Base-by-base conservation (phyloP, 2,888 invertebrate species). In the Pogonocherus hispidulus region DNA sequence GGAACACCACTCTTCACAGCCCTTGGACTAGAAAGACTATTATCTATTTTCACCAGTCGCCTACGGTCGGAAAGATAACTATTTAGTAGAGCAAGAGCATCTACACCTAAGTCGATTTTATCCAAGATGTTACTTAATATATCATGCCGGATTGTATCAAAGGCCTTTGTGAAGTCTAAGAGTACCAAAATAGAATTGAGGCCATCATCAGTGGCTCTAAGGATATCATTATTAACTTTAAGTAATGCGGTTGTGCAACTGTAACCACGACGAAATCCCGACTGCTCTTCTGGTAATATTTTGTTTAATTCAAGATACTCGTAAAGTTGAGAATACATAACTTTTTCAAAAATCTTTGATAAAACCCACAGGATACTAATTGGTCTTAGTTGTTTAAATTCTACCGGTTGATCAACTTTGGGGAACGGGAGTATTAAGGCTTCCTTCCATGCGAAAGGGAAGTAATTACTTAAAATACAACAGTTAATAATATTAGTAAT, bases 281-380 rank as follows among this genome's bases (percentile, higher is more conserved):
- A 60, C 14, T 60, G 47, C 11, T 9, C 19, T n/a, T 32, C 47
- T 20, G 60, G 16, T n/a, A 60, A 32, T 14, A 60, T 60, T 3
- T 47, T 47, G 3, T 46, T 5, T 27, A 3, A 20, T 18, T 60
- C 27, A n/a, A 60, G n/a, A 60, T 60, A 44, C 14, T 19, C 22
- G 8, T 27, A 11, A 22, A 60, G 37, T 47, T 47, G 60, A 9
- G 6, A 9, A 9, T 60, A 18, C 9, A 57, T 19, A 16, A 60
- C 14, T n/a, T 14, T 60, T 47, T 47, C 60, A 27, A 60, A 22
- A 27, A 60, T 32, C 18, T 60, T 60, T 23, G 46, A 60, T 22
- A 60, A 44, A 4, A 44, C 22, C 5, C 1, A 9, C 14, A 60
- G 14, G 11, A 60, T 41, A 23, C 46, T 60, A 3, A 60, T 46